Base-by-base conservation (phyloP, 2,888 invertebrate genomes). In the Ophioninae sp. region DNA sequence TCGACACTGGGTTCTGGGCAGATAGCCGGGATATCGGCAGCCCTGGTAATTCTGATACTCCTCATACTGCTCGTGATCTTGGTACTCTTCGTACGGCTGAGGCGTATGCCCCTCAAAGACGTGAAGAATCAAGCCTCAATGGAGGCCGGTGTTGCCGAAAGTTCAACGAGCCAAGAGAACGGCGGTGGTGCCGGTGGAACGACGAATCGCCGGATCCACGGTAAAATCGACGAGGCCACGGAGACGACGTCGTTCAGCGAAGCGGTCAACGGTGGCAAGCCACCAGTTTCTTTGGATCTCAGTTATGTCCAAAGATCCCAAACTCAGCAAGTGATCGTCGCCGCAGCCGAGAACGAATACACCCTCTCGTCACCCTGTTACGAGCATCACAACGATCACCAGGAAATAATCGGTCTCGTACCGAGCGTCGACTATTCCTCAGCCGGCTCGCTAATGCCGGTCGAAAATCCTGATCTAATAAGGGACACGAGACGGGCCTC, bases 381-480 rank as follows among this genome's bases (percentile, higher is more conserved):
- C 88, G 94, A 96, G 95, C 79, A 94, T 95, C 86, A 96, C 95
- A 70, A 95, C 95, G 88, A 94, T 95, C 81, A 94, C 95, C 79
- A 79, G n/a, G 79, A 84, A 20, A 67, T 79, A 21, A 56, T 73
- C 10, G 74, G 83, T 21, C 57, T 87, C 6, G 79, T 88, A 7
- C 95, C 95, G 44, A 94, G 95, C 20, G 94, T 96, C 0, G 94
- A 96, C 0, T 96, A 96, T 88, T 96, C 96, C 37, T 96, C 96
- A 39, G 96, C 96, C 50, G 95, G 96, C 61, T 95, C 96, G 59
- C 95, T 92, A 30, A 96, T 86, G 95, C 95, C 85, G 95, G 95
- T 93, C 88, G 97, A 97, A 89, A 97, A 97, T 92, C 97, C 97
- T 2, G 97, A 97, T 92, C 94, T 97, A 85, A 97, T 97, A 89